A percentile compares a stretch with the other conserved stretches of the same genome.
Conservation (phyloP, 2,113 vertebrate species). For the Colistium nudipinnis region DNA sequence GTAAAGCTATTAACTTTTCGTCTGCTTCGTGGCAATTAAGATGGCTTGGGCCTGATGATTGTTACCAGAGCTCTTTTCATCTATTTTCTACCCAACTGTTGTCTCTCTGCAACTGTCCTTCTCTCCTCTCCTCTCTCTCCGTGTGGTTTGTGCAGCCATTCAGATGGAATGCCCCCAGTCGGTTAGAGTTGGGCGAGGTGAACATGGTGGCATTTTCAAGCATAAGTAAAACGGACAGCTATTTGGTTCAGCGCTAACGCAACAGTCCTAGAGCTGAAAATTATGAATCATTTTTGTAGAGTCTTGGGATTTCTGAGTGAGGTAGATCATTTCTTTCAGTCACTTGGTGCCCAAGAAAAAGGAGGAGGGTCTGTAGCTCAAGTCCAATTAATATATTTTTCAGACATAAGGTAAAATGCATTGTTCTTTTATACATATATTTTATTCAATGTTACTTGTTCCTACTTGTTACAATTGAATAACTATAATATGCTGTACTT, state of each 20-base stretch:
- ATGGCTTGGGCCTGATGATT: constrained; percentile 2
- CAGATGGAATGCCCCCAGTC: constrained; percentile 13
- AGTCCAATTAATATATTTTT: not conserved
- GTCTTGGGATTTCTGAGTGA: not conserved
- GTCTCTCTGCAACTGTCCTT: constrained; percentile 16
- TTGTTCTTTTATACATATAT: not conserved
- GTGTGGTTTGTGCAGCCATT: constrained; percentile 20
- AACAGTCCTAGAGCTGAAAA: not conserved
- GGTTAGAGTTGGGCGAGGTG: too few relatives aligned
- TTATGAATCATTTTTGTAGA: not conserved
- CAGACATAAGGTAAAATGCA: constrained; percentile 5
- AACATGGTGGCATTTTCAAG: too few relatives aligned
- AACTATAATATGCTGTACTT: not conserved
- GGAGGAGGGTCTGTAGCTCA: not conserved
- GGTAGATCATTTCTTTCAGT: too few relatives aligned
- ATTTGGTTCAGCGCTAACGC: too few relatives aligned
- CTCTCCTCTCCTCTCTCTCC: constrained; percentile 10
- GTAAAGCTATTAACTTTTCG: too few relatives aligned
- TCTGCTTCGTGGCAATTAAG: too few relatives aligned
- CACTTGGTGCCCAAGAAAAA: too few relatives aligned
- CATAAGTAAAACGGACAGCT: too few relatives aligned
- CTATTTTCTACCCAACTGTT: too few relatives aligned
- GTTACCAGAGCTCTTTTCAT: too few relatives aligned
- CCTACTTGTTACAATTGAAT: not conserved
- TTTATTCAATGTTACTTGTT: not conserved